Conservation (phyloP, 2,797 vertebrate species). For the Hoplostethus atlanticus region DNA sequence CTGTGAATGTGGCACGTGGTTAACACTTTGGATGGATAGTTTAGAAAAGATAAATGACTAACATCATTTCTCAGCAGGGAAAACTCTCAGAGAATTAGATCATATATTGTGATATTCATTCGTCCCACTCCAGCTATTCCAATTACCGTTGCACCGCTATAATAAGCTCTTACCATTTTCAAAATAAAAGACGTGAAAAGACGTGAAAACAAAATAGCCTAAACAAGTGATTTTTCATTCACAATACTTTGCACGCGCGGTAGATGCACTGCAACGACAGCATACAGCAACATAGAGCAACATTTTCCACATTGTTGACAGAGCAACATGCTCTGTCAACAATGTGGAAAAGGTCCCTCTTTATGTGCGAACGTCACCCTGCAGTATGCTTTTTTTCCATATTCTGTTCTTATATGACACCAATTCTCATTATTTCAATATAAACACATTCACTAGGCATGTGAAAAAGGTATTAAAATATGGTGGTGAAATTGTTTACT, state of each 20-base stretch:
- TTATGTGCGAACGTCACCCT: too few relatives aligned
- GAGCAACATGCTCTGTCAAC: too few relatives aligned
- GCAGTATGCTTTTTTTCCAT: too few relatives aligned
- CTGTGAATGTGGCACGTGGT: background rate
- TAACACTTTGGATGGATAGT: background rate
- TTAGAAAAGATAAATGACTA: constrained; percentile 9
- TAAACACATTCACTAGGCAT: too few relatives aligned
- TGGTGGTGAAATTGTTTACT: constrained; percentile 9
- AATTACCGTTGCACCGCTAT: constrained; percentile 26
- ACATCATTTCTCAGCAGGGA: background rate
- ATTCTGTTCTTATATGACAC: too few relatives aligned
- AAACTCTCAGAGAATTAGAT: constrained; percentile 18
- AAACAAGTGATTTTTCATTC: constrained; percentile 53
- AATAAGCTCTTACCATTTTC: constrained; percentile 24
- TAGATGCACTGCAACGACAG: too few relatives aligned
- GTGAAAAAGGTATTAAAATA: constrained; percentile 12
- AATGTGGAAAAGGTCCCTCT: too few relatives aligned
- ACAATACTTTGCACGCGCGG: constrained; percentile 29
- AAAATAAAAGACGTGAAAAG: background rate
- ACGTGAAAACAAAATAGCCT: constrained; percentile 36
- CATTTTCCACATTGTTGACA: too few relatives aligned
- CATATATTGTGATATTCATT: constrained; percentile 32
- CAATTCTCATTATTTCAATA: too few relatives aligned
- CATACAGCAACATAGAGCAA: too few relatives aligned
- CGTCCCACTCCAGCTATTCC: constrained; percentile 27